phyloP scores from a whole-genome alignment of 2,113 vertebrate species.

The Symphodus melops region DNA sequence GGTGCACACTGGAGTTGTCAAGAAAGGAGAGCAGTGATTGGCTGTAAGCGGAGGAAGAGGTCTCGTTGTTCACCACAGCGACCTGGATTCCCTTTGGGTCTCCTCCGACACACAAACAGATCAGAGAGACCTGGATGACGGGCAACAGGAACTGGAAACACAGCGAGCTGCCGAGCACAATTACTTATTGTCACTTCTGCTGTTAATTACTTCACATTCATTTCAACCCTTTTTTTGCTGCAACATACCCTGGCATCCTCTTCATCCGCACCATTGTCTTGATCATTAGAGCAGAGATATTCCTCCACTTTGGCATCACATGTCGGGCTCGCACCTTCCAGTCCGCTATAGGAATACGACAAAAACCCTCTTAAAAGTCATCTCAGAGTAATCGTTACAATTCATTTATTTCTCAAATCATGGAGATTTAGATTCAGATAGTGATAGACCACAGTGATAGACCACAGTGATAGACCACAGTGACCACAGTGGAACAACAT shows the following conservation, averaged over 20 bases:
- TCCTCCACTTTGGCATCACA: conserved; percentile 82
- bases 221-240: background rate
- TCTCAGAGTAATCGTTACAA: no score
- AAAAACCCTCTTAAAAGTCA: background rate
- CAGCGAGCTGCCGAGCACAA: conserved; percentile 72
- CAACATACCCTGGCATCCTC: conserved; percentile 81
- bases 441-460: no score
- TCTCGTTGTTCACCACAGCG: conserved; percentile 86
- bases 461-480: no score
- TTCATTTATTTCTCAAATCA: no score
- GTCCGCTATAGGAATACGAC: conserved; percentile 65
- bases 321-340: conserved; percentile 80
- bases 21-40: conserved; percentile 77
- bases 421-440: no score
- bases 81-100: conserved; percentile 80
- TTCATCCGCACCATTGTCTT: conserved; percentile 85
- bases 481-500: no score
- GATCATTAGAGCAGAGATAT: conserved; percentile 82
- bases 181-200: background rate
- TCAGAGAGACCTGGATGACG: conserved; percentile 85
- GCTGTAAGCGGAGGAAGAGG: conserved; percentile 71
- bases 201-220: background rate
- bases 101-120: conserved; percentile 84
- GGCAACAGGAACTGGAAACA: conserved; percentile 87
- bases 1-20: conserved; percentile 82